Evolutionary conservation across 92 coral and sea anemone species (phyloP), one percentile per base, ranked within the genome.

Genomic region (Galaxea fascicularis): DNA sequence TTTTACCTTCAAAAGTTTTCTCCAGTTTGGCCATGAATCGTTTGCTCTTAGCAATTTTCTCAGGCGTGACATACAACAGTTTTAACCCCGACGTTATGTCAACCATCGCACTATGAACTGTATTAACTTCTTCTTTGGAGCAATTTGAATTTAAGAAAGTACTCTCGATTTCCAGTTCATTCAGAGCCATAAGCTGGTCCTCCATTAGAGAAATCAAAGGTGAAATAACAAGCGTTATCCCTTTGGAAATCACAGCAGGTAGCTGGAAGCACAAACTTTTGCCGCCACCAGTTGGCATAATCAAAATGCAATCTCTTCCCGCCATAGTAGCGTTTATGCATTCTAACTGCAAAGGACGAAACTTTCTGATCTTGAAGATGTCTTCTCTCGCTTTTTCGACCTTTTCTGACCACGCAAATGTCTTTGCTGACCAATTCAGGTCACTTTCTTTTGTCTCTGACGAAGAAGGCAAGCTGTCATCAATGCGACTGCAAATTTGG

Each of bases 231-330:
- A 96, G 93, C 27, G 98, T 96, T 11, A 96, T 76, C 20, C 99
- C 99, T 29, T 82, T 59, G 12, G 96, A 94, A 73, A 94, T 52
- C 44, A 96, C 91, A 0, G 98, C 98, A 24, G 99, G 99, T 17
- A 96, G 79, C 49, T 96, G 98, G 74, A 96, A 96, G 65, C 98
- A 95, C 10, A 96, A 71, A 67, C 98, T 94, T 54, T 96, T 96
- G 14, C 99, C 99, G 24, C 98, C 99, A 10, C 99, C 99, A 3
- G 98, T 96, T 4, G 99, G 99, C 98, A 95, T 96, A 6, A 96
- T 88, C 11, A 96, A 93, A 21, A 96, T 90, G 65, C 99, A 96
- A 82, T 96, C 99, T 11, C 73, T 78, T n/a, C 92, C 95, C 53
- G 99, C 91, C 97, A 96, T 90, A 0, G 99, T 92, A 24, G 86